Base-by-base conservation (phyloP, 2,797 vertebrate species). In the Takifugu rubripes region DNA sequence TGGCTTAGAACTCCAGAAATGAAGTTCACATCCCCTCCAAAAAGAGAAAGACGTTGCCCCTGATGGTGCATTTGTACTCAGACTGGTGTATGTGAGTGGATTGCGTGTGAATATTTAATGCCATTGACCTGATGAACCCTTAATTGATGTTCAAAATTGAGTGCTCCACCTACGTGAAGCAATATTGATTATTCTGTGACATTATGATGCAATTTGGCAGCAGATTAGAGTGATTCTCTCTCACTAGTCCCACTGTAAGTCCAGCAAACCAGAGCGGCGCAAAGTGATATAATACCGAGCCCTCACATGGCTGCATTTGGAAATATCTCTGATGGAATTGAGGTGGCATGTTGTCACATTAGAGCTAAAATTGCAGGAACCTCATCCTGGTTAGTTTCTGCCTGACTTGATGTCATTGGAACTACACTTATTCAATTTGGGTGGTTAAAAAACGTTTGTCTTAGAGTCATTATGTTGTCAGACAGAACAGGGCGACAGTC, bases 181-280 rank as follows among this genome's bases (percentile, higher is more conserved):
- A 40, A 2, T 51, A 72, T 72, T 0, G 74, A 85, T 83, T 74
- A 31, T 59, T 56, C 49, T 60, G 52, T 52, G 54, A 66, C 49
- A 51, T 59, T 31, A 61, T 79, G 25, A 59, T 59, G 66, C 50
- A 42, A 61, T 75, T 49, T 70, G 67, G 57, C 64, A 70, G 54
- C 3, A 52, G 66, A 66, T n/a, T 43, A 25, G 64, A 46, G 59
- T 12, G 56, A 71, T 66, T 11, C 17, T 40, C 36, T 31, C 43
- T 54, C 27, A 59, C 48, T 17, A 5, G 49, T 50, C 59, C 42
- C 6, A 24, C 59, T 61, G 59, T 33, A 45, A 43, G 36, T 12
- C 36, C 36, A 40, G 36, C 36, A 14, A 14, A 40, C 11, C 36
- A 14, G 36, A 10, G 36, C 36, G 12, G 36, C 53, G 33, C 3